Evolutionary conservation across 2,888 invertebrate species (phyloP).

Genomic region (Cactoblastis cactorum): DNA sequence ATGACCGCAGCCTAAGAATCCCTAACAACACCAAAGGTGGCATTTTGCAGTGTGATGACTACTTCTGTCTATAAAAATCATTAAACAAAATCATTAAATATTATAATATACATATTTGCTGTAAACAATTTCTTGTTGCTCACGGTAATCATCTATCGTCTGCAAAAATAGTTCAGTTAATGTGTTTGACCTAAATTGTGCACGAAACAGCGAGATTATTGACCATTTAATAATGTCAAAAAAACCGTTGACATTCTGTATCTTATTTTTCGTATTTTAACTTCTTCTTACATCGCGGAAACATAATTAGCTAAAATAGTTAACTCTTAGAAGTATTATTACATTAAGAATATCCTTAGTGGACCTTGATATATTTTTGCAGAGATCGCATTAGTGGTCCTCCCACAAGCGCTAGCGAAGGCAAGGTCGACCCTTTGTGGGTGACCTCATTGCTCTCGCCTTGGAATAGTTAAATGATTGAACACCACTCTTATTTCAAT

Average conservation of each 20-base stretch:
- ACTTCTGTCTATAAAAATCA: too few relatives aligned
- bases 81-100: too few relatives aligned
- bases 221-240: slow-evolving; percentile 65
- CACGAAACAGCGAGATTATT: slow-evolving; percentile 56
- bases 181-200: slow-evolving; percentile 60
- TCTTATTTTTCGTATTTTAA: neutral
- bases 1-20: too few relatives aligned
- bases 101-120: too few relatives aligned
- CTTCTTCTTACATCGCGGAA: too few relatives aligned
- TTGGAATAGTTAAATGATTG: slow-evolving; percentile 76
- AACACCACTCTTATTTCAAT: slow-evolving; percentile 58
- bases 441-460: slow-evolving; percentile 72
- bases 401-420: slow-evolving; percentile 57
- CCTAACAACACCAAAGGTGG: too few relatives aligned
- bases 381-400: slow-evolving; percentile 43
- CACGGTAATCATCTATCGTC: neutral
- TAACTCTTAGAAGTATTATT: neutral
- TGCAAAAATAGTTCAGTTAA: slow-evolving; percentile 46
- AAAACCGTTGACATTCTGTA: slow-evolving; percentile 44
- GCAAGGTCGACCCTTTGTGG: slow-evolving; percentile 71
- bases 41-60: too few relatives aligned
- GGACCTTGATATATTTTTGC: slow-evolving; percentile 33
- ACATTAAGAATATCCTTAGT: neutral
- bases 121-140: neutral
- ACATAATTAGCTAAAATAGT: too few relatives aligned